Base-by-base conservation (phyloP, 2,113 vertebrate species). In the Tachuris rubrigastra region DNA sequence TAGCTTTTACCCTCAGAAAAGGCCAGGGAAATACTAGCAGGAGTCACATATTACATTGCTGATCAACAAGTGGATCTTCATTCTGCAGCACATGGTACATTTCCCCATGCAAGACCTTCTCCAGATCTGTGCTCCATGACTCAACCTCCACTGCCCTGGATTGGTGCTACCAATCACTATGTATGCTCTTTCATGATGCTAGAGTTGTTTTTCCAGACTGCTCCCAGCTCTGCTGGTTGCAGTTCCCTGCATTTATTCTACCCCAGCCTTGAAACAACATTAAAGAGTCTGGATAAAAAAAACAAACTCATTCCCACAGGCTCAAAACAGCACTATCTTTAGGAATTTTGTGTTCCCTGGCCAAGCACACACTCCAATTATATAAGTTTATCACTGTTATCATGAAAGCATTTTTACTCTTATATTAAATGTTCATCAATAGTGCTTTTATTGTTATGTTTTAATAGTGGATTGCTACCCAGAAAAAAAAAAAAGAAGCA, bases 391-490 rank as follows among this genome's bases (percentile, higher is more conserved):
- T 95, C 65, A 28, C 47, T 71, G 52, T 44, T 95, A 84, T 89
- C 89, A 65, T 31, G 30, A 85, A 63, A 23, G 28, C 27, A n/a
- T 84, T 95, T 95, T 90, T 37, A 62, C 28, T 74, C 53, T 69
- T 62, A 71, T 27, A 93, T 68, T 67, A 90, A 90, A 89, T n/a
- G 65, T 44, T 83, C 79, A 80, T 62, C 27, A 75, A 87, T 82
- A 4, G 1, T 67, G 21, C 14, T 87, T 93, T 87, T 91, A 94
- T 81, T 94, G 50, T 89, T 93, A 71, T 53, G 66, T 78, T 95
- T 96, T 89, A 93, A 74, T 93, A 95, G 84, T 67, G 83, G 46
- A 83, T 94, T 93, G 75, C 90, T 89, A 94, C 92, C 67, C 94
- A 94, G 85, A 88, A 85, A 73, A 84, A 56, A 84, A 56, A 81